phyloP scores from a whole-genome alignment of 1,140 invertebrate genomes.

The Oryctes rhinoceros region DNA sequence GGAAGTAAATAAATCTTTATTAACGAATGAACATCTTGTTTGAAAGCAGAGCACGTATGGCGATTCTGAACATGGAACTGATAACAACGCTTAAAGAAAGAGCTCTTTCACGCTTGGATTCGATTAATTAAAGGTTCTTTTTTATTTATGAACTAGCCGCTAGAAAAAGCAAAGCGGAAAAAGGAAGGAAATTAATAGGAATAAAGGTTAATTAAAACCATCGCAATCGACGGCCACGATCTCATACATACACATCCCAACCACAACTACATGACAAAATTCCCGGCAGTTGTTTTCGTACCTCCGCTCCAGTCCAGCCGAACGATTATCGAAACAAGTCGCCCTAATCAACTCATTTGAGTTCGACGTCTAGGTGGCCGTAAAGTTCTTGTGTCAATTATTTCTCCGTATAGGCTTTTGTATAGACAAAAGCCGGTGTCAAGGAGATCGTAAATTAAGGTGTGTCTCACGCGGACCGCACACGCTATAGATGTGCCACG shows the following conservation, averaged over 20 bases:
- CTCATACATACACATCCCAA: slow-evolving; percentile 32
- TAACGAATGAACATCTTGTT: not conserved
- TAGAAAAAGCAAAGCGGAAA: slow-evolving; percentile 1
- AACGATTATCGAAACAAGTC: slow-evolving; percentile 39
- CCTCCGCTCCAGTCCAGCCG: not conserved
- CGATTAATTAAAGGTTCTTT: slow-evolving; percentile 1
- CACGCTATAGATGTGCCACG: slow-evolving; percentile 43
- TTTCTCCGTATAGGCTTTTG: slow-evolving; percentile 39
- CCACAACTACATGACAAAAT: slow-evolving; percentile 24
- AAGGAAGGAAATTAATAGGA: slow-evolving; percentile 36
- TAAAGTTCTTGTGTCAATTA: slow-evolving; percentile 47
- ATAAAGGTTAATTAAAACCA: slow-evolving; percentile 36
- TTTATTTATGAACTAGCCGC: not conserved
- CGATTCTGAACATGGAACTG: not conserved
- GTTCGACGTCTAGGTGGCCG: slow-evolving; percentile 43
- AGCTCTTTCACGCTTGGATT: not conserved
- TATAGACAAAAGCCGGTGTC: slow-evolving; percentile 44
- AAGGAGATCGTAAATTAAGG: slow-evolving; percentile 46
- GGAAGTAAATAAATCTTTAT: too few relatives aligned
- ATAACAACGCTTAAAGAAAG: not conserved
- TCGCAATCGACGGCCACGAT: not conserved
- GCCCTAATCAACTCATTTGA: slow-evolving; percentile 43
- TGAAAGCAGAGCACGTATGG: not conserved
- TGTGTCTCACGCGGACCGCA: slow-evolving; percentile 43
- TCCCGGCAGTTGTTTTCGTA: slow-evolving; percentile 39